A percentile compares a stretch with the other conserved stretches of the same genome.
Evolutionary conservation across 1,140 invertebrate species (phyloP).

Genomic region (Drosophila nebulosa): DNA sequence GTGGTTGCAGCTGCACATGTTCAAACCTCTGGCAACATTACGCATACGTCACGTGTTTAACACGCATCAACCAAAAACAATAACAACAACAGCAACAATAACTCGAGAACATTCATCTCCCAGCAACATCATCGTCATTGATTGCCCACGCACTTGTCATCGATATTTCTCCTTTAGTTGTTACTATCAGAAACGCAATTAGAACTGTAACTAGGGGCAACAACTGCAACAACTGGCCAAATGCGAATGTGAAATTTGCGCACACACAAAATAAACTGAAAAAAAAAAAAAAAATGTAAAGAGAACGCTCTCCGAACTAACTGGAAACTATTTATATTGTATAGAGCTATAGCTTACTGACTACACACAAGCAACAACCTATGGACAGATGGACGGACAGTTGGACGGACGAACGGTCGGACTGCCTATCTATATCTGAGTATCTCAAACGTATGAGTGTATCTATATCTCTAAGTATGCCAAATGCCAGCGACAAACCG

Average conservation of each 20-base stretch:
- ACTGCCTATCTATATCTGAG: conserved; percentile 8
- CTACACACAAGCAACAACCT: not conserved
- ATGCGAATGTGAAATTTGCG: conserved; percentile 2
- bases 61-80: conserved; percentile 56
- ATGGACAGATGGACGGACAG: too few relatives aligned
- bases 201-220: conserved; percentile 19
- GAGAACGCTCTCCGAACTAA: not conserved
- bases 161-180: conserved; percentile 34
- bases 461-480: conserved; percentile 50
- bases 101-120: not conserved
- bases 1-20: conserved; percentile 14
- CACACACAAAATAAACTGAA: not conserved
- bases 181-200: conserved; percentile 13
- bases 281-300: not conserved
- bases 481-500: conserved; percentile 34
- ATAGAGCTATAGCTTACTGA: not conserved
- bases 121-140: not conserved
- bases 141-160: conserved; percentile 33
- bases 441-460: conserved; percentile 15
- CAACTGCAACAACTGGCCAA: not conserved
- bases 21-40: conserved; percentile 31
- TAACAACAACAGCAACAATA: not conserved
- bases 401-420: too few relatives aligned
- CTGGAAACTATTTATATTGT: not conserved
- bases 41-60: conserved; percentile 71